Evolutionary conservation across 2,797 vertebrate genomes (phyloP), one percentile per base, ranked within the genome.

Genomic region (Todus mexicanus): DNA sequence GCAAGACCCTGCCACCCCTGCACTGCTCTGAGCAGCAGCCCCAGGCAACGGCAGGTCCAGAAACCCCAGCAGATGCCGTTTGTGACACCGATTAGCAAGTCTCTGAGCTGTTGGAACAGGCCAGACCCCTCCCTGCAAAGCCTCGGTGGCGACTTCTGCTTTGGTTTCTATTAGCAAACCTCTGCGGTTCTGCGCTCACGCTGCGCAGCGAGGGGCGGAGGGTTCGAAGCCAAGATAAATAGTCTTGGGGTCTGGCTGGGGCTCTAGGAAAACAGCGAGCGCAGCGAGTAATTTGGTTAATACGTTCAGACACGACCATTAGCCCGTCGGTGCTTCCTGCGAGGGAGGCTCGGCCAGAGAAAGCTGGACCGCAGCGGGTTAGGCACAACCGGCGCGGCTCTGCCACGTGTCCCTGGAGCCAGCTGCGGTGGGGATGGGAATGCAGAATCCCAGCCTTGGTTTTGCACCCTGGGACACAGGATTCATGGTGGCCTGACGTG

Each of bases 201-300:
- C 92, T 79, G 93, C 3, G 18, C 84, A 14, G 25, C 2, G 70
- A 86, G 86, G 88, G 88, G 59, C 10, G 5, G 88, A 50, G 66
- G 51, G 51, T 91, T 53, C 68, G 7, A 85, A 76, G 93, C 94
- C 94, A 95, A 95, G 80, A 93, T 8, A 94, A 96, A 96, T 71
- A 84, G 84, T 89, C 51, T 64, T 17, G 25, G 90, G 92, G 37
- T 87, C 93, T 95, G 95, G 92, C 94, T 0, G 33, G 35, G 85
- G 77, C 77, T 88, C 40, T 83, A 48, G 82, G 84, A 85, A 89
- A 92, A 45, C 91, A 51, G 38, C 40, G 72, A 40, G 38, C 1
- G 7, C 69, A 43, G 57, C 2, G 4, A 82, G 59, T 42, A 29
- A 82, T 92, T 91, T 87, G 87, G 74, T 53, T 87, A 74, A 90